phyloP scores from a whole-genome alignment of 2,888 invertebrate genomes.

The Notodonta ziczac region DNA sequence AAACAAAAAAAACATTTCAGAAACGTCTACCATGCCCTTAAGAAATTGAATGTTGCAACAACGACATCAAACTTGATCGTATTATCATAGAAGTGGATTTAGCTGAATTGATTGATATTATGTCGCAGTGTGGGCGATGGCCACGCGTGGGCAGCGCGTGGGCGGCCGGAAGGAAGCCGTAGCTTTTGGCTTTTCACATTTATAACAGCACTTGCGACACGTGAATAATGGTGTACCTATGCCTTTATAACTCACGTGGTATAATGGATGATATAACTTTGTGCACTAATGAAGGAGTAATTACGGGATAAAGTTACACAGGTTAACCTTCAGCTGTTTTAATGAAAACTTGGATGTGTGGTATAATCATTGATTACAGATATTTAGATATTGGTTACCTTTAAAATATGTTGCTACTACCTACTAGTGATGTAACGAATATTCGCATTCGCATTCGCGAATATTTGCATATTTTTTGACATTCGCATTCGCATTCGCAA shows the following conservation, averaged over 20 bases:
- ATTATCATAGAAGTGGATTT: slow-evolving; percentile 64
- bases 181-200: slow-evolving; percentile 61
- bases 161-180: slow-evolving; percentile 79
- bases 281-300: neutral
- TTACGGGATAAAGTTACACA: neutral
- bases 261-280: no score
- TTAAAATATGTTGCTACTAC: no score
- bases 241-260: neutral
- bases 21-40: slow-evolving; percentile 10
- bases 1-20: neutral
- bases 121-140: slow-evolving; percentile 56
- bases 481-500: no score
- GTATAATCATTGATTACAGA: no score
- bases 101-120: slow-evolving; percentile 71
- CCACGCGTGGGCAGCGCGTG: slow-evolving; percentile 60
- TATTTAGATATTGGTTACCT: no score
- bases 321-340: no score
- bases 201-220: slow-evolving; percentile 40
- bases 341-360: no score
- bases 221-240: slow-evolving; percentile 23
- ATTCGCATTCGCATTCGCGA: no score
- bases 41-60: slow-evolving; percentile 19
- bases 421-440: no score
- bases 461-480: no score
- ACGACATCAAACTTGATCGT: slow-evolving; percentile 43